Conservation (phyloP, 2,113 vertebrate genomes). For the Vanacampus margaritifer region DNA sequence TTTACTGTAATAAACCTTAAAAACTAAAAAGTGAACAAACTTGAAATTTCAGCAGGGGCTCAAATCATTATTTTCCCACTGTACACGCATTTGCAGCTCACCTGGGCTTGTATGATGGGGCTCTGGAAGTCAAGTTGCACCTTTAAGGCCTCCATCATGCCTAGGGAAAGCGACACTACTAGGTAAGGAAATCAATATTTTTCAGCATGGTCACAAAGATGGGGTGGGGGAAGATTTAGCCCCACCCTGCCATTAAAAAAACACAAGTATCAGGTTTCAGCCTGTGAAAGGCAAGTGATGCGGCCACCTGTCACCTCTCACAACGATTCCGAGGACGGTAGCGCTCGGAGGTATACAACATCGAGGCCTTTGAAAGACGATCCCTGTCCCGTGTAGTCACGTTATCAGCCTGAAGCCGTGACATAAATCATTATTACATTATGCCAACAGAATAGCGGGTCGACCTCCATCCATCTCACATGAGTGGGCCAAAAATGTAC, state of each 20-base stretch:
- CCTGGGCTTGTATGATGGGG: constrained; percentile 87
- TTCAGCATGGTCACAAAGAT: not conserved
- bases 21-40: no score
- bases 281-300: constrained; percentile 6
- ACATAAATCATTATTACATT: constrained; percentile 51
- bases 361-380: constrained; percentile 27
- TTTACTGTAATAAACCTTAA: no score
- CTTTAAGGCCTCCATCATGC: constrained; percentile 82
- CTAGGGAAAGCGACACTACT: constrained; percentile 20
- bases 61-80: not conserved
- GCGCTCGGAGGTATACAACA: constrained; percentile 22
- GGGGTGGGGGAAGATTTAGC: not conserved
- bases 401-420: constrained; percentile 30
- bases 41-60: no score
- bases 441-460: constrained; percentile 15
- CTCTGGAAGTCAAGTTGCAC: constrained; percentile 88
- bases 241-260: not conserved
- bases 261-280: constrained; percentile 26
- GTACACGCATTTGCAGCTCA: constrained; percentile 47
- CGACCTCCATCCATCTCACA: not conserved
- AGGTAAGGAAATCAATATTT: not conserved
- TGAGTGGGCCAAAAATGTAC: not conserved
- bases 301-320: constrained; percentile 38
- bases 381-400: constrained; percentile 5
- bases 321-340: not conserved